Evolutionary conservation across 2,113 vertebrate genomes (phyloP).

Genomic region (Pogonocichla stellata): DNA sequence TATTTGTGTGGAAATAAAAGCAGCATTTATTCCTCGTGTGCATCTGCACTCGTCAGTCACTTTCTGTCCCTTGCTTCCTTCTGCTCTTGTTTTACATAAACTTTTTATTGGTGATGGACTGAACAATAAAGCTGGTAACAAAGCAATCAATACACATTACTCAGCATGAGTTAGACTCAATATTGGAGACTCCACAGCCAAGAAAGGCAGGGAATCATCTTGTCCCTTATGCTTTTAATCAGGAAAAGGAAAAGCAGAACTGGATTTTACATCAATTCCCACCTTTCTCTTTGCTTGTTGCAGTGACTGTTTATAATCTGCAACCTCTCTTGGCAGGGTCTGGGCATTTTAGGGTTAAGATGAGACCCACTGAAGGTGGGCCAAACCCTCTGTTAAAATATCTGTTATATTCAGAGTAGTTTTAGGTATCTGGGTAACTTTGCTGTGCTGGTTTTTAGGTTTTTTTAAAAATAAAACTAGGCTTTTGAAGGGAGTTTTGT

Average conservation of each 20-base stretch:
- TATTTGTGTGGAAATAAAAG: neutral
- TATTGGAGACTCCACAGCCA: slow-evolving; percentile 6
- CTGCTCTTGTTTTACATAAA: slow-evolving; percentile 27
- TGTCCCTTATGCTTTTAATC: neutral
- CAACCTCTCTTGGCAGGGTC: neutral
- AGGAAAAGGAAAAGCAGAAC: neutral
- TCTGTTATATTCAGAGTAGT: neutral
- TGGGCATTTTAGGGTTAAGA: neutral
- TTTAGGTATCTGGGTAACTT: neutral
- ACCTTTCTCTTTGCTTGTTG: neutral
- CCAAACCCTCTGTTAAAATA: neutral
- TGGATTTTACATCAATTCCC: neutral
- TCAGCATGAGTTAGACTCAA: slow-evolving; percentile 37
- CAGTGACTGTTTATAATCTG: neutral
- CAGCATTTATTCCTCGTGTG: neutral
- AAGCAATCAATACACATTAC: slow-evolving; percentile 57
- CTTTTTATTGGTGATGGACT: slow-evolving; percentile 50
- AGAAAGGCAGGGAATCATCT: neutral
- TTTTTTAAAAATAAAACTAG: neutral
- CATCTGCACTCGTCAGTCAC: neutral
- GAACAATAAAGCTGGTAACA: slow-evolving; percentile 56
- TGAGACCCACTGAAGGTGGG: neutral
- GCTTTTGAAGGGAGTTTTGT: neutral
- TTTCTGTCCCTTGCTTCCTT: neutral
- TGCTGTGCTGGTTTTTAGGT: neutral